Evolutionary conservation across 2,797 vertebrate species (phyloP).

Genomic region (Diceros bicornis): DNA sequence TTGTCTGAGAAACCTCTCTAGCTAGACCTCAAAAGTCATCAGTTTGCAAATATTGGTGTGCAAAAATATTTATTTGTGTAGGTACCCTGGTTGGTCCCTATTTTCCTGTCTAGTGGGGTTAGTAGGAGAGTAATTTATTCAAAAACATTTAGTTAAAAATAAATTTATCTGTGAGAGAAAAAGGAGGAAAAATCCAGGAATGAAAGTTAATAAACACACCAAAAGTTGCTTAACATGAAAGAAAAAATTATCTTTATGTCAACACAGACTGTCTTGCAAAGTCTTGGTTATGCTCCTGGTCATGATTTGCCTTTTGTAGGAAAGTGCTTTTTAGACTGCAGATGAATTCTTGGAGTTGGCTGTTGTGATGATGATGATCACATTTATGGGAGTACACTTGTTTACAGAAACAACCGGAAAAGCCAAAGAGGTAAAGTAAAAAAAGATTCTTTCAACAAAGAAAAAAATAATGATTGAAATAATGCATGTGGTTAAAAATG

Average conservation of each 20-base stretch:
- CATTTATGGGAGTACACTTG: neutral
- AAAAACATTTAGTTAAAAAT: conserved; percentile 44
- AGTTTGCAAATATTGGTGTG: conserved; percentile 17
- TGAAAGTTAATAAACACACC: neutral
- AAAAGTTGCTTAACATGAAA: conserved; percentile 32
- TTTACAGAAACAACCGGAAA: neutral
- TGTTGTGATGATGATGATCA: neutral
- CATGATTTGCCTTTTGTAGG: neutral
- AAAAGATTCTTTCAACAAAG: conserved; percentile 4
- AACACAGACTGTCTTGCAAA: neutral
- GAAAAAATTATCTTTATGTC: neutral
- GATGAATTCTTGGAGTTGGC: neutral
- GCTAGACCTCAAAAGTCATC: conserved; percentile 26
- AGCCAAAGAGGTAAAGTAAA: neutral
- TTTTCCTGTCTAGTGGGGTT: conserved; percentile 23
- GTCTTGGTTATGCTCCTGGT: neutral
- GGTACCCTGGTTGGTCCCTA: neutral
- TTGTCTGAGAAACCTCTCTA: conserved; percentile 64
- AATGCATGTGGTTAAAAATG: neutral
- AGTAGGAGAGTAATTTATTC: conserved; percentile 21
- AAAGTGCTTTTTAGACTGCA: neutral
- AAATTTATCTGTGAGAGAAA: neutral
- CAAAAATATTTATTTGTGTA: conserved; percentile 39
- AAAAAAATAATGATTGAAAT: neutral
- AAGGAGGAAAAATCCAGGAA: neutral